A percentile compares a stretch with the other conserved stretches of the same genome.
These are phyloP conservation scores for Oceanites oceanicus DNA, from an alignment of 2,113 vertebrate genomes.

Conservation along the genomic window DNA sequence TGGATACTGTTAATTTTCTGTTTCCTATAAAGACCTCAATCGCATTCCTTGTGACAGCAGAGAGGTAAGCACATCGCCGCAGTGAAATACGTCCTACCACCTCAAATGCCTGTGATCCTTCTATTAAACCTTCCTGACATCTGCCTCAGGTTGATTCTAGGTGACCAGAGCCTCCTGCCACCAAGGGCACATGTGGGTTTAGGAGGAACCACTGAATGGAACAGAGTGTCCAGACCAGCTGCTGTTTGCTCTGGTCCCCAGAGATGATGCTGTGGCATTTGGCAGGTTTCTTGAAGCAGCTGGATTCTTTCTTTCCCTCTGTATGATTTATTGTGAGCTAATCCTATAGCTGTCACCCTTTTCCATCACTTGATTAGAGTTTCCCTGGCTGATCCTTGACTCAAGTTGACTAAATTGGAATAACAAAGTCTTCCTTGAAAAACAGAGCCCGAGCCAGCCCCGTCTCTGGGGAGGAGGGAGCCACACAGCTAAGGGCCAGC, in stretches of 20 bases:
- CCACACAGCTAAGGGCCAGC: not conserved
- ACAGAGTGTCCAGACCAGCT: not conserved
- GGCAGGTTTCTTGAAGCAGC: slow-evolving; percentile 1
- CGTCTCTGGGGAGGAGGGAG: not conserved
- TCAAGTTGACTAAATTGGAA: not conserved
- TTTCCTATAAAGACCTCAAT: not conserved
- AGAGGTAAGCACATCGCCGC: not conserved
- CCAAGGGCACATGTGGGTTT: not conserved
- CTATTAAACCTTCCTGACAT: not conserved
- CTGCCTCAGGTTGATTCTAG: not conserved
- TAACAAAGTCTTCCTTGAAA: not conserved
- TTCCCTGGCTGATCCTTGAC: not conserved
- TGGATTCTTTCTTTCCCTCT: slow-evolving; percentile 30
- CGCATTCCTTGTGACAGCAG: not conserved
- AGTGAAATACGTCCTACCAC: not conserved
- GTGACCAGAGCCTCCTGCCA: not conserved
- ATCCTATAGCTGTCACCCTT: not conserved
- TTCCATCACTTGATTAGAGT: slow-evolving; percentile 30
- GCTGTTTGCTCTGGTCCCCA: not conserved
- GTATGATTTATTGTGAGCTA: slow-evolving; percentile 18
- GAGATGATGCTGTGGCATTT: not conserved
- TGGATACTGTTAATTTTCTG: not conserved
- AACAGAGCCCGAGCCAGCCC: not conserved
- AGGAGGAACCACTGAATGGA: not conserved
- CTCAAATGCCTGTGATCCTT: not conserved